These are phyloP conservation scores for Girardia tigrina DNA, from an alignment of 2,888 invertebrate genomes.

Conservation along the genomic window DNA sequence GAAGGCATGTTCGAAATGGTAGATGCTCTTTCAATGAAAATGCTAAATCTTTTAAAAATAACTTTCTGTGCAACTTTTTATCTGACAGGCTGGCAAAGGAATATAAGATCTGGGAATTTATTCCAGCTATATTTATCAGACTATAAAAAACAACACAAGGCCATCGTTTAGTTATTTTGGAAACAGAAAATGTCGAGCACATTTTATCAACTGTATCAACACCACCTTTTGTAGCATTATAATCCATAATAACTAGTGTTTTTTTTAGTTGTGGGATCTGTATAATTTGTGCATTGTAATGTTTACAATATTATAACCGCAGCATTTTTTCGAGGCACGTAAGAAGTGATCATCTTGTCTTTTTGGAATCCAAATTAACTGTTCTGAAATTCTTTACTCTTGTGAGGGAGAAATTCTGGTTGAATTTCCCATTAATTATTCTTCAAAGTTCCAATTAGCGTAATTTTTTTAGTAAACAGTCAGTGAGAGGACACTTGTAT, in stretches of 20 bases:
- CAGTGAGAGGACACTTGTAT: neutral
- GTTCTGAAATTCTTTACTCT: neutral
- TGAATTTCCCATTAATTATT: conserved; percentile 14
- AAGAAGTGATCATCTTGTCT: conserved; percentile 12
- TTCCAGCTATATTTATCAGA: neutral
- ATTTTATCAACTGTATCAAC: conserved; percentile 16
- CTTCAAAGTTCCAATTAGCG: neutral
- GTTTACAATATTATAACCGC: conserved; percentile 11
- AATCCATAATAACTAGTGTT: conserved; percentile 2
- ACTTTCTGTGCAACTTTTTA: neutral
- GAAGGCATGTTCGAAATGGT: neutral
- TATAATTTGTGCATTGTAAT: neutral
- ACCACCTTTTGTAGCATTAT: neutral
- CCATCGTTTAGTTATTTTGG: conserved; percentile 14
- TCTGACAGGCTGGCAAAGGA: neutral
- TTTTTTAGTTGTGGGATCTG: conserved; percentile 3
- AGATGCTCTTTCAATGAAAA: conserved; percentile 15
- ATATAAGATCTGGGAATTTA: conserved; percentile 20
- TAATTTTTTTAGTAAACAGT: neutral
- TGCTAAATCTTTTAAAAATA: conserved; percentile 4
- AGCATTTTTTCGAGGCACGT: neutral
- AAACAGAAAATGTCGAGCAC: neutral
- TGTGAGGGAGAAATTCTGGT: conserved; percentile 2
- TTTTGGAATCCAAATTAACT: conserved; percentile 13
- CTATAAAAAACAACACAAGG: neutral